Evolutionary conservation across 30 jellyfish, hydroid and myxozoan genomes (phyloP).

Genomic region (Hydra vulgaris): DNA sequence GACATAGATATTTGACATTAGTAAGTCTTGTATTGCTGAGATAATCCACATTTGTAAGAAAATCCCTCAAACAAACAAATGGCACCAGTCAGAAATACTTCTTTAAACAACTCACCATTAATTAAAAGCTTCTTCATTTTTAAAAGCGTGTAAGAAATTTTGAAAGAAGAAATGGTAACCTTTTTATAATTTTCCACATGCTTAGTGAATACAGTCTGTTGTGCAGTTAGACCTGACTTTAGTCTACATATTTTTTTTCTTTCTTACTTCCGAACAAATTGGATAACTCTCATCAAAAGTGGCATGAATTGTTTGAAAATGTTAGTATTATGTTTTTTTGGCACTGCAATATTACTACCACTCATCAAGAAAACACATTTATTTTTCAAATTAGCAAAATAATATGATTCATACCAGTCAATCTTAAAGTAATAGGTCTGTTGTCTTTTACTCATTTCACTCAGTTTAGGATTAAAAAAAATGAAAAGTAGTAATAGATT

Average conservation of each 20-base stretch:
- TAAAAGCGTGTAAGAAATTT: background rate
- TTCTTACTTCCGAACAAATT: background rate
- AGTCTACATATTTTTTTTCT: background rate
- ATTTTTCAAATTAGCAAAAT: background rate
- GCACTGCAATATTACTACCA: background rate
- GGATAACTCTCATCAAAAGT: background rate
- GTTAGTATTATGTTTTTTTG: background rate
- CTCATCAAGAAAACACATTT: background rate
- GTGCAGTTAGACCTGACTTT: background rate
- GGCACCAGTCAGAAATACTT: background rate
- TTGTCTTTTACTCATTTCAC: background rate
- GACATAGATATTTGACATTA: background rate
- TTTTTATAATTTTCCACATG: background rate
- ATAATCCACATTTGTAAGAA: background rate
- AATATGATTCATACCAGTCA: background rate
- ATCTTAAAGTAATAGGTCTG: background rate
- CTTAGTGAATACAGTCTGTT: background rate
- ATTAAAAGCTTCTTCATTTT: background rate
- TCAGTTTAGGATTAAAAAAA: background rate
- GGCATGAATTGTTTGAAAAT: background rate
- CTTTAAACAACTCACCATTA: background rate
- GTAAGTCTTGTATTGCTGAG: background rate
- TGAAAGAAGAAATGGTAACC: background rate
- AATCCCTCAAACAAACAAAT: background rate
- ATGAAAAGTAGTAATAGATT: too few relatives aligned